Conservation (phyloP, 2,797 vertebrate species). For the Pygocentrus nattereri region DNA sequence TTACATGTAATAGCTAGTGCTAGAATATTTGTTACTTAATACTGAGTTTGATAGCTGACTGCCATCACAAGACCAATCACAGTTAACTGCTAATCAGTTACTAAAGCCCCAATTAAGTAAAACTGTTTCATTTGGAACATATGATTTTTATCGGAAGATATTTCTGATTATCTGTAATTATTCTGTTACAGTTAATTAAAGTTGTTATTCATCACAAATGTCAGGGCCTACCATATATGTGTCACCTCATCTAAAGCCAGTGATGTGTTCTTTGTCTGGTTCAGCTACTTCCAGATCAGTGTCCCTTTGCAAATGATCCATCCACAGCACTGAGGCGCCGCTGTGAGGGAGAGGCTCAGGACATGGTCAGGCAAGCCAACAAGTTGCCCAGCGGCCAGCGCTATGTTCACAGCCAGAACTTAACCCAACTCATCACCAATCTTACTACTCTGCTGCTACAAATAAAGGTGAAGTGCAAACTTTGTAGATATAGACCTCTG, state of each 20-base stretch:
- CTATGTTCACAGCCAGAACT: conserved; percentile 80
- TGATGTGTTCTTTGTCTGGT: not conserved
- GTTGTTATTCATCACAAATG: too few species aligned
- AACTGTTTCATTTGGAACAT: too few species aligned
- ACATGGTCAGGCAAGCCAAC: conserved; percentile 82
- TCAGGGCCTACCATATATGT: too few species aligned
- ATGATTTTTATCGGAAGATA: too few species aligned
- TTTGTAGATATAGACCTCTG: not conserved
- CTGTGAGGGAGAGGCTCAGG: conserved; percentile 85
- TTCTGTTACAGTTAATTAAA: too few species aligned
- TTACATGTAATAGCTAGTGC: too few species aligned
- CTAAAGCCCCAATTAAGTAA: too few species aligned
- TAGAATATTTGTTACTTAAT: too few species aligned
- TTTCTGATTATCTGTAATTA: too few species aligned
- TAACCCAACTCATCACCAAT: conserved; percentile 82
- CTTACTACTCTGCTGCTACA: conserved; percentile 63
- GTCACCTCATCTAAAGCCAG: not conserved
- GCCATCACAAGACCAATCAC: too few species aligned
- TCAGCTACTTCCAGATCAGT: conserved; percentile 85
- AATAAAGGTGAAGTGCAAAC: not conserved
- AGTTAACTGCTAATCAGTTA: too few species aligned
- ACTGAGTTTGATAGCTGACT: too few species aligned
- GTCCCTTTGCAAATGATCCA: conserved; percentile 82
- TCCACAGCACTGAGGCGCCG: conserved; percentile 68
- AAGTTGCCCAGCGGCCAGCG: conserved; percentile 74